Percentiles rank a stretch among this genome's conserved stretches.
Evolutionary conservation across 2,888 invertebrate genomes (phyloP).

Genomic region (Chalcosyrphus nemorum): DNA sequence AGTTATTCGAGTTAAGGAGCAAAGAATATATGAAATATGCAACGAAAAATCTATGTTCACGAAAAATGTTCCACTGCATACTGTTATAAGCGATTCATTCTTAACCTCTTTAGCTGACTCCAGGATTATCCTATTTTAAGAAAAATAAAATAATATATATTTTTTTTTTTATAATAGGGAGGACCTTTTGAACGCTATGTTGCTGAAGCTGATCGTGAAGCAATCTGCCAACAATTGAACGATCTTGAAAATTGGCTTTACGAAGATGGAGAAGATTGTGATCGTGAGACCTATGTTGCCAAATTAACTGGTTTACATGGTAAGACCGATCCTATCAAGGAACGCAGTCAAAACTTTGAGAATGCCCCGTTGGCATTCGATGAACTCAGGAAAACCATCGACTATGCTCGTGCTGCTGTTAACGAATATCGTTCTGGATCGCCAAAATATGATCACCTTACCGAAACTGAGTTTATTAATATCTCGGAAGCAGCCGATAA

Average conservation of each 20-base stretch:
- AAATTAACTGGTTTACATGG: conserved; percentile 86
- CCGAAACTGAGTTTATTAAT: conserved; percentile 91
- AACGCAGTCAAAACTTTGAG: conserved; percentile 91
- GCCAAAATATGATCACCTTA: conserved; percentile 90
- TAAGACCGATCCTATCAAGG: conserved; percentile 94
- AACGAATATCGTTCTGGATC: conserved; percentile 88
- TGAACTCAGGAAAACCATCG: conserved; percentile 89
- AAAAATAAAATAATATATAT: neutral
- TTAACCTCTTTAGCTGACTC: too few relatives aligned
- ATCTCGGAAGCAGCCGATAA: conserved; percentile 87
- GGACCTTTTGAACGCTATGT: conserved; percentile 90
- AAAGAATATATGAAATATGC: too few relatives aligned
- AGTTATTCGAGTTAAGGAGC: too few relatives aligned
- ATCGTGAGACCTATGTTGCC: conserved; percentile 86
- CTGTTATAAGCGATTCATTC: too few relatives aligned
- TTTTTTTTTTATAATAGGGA: conserved; percentile 82
- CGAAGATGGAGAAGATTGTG: conserved; percentile 96
- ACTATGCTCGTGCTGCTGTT: conserved; percentile 90
- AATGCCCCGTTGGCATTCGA: conserved; percentile 91
- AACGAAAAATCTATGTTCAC: too few relatives aligned
- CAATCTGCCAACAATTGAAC: conserved; percentile 87
- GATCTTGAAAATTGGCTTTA: conserved; percentile 98
- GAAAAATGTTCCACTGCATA: too few relatives aligned
- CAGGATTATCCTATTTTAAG: too few relatives aligned
- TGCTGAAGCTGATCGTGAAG: conserved; percentile 86